Base-by-base conservation (phyloP, 2,113 vertebrate genomes). In the Illadopsis cleaveri region DNA sequence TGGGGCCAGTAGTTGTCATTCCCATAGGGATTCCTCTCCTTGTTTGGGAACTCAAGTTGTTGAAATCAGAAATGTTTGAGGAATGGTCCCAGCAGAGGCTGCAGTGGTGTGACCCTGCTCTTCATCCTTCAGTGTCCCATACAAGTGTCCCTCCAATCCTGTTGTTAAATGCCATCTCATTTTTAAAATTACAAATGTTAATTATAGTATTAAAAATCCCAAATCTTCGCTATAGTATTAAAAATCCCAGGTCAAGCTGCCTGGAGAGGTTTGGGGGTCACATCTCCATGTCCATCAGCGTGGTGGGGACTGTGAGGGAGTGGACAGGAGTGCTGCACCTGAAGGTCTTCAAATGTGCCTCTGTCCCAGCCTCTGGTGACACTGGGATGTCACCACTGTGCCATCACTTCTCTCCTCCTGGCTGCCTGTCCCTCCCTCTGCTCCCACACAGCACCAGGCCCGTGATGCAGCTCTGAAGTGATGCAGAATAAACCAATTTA, bases 111-210 rank as follows among this genome's bases (percentile, higher is more conserved):
- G 47, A 71, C 22, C 50, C 42, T 68, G 48, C 54, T 40, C 28
- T 35, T 58, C 0, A 0, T 69, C 60, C 56, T 62, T 70, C 51
- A 21, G 35, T 5, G 1, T 23, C 53, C 85, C 24, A 6, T 12
- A 3, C 54, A 44, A n/a, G 22, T 5, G 23, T 54, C 56, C 42
- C 19, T n/a, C 37, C 0, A 0, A 8, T 57, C 37, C 31, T 2
- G 0, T 14, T 42, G 58, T 16, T 86, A n/a, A 83, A 64, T 1
- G 0, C 3, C 30, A 11, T 42, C 69, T 72, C 25, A 0, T 18
- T 54, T 83, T 42, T 51, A 37, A 37, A 73, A 28, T 48, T 11
- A 25, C 16, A 18, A 15, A 23, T 42, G 10, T 37, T 42, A 56
- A 40, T 65, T 53, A 6, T 0, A 37, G 15, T 9, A 15, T 83